Percentiles rank a stretch among this genome's conserved stretches.
Conservation (phyloP, 1,140 invertebrate genomes). For the Drosophila mauritiana region DNA sequence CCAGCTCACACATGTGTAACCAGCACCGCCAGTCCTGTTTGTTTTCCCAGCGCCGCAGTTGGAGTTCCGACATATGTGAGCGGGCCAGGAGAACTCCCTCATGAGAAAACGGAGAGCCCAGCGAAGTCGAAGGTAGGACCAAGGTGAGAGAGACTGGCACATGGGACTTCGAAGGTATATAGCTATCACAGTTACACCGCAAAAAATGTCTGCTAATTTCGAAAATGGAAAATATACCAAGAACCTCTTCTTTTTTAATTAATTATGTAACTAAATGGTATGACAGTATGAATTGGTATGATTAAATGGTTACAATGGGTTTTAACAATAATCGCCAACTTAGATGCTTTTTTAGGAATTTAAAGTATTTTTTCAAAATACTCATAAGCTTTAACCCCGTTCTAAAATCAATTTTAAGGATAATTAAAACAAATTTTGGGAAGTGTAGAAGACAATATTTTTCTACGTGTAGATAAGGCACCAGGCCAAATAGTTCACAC, state of each 20-base stretch:
- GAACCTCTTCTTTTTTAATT: too few species aligned
- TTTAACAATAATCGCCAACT: too few species aligned
- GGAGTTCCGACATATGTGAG: slow-evolving; percentile 35
- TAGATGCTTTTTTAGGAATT: too few species aligned
- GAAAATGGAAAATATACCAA: background rate
- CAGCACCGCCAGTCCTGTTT: slow-evolving; percentile 24
- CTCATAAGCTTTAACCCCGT: too few species aligned
- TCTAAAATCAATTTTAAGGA: too few species aligned
- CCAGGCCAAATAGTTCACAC: slow-evolving; percentile 26
- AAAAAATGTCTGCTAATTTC: background rate
- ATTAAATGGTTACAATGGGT: too few species aligned
- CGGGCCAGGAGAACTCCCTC: slow-evolving; percentile 53
- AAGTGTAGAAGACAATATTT: background rate
- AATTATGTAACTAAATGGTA: too few species aligned
- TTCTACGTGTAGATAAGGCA: slow-evolving; percentile 14
- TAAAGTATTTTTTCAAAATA: too few species aligned
- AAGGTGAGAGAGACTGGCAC: slow-evolving; percentile 30
- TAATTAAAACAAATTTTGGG: too few species aligned
- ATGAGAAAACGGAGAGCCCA: slow-evolving; percentile 50
- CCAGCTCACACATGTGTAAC: slow-evolving; percentile 43
- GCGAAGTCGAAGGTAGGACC: slow-evolving; percentile 59
- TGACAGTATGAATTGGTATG: too few species aligned
- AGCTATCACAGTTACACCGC: background rate
- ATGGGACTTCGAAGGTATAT: slow-evolving; percentile 1
- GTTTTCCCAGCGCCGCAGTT: slow-evolving; percentile 55